Evolutionary conservation across 2,113 vertebrate genomes (phyloP).

Genomic region (Perca fluviatilis): DNA sequence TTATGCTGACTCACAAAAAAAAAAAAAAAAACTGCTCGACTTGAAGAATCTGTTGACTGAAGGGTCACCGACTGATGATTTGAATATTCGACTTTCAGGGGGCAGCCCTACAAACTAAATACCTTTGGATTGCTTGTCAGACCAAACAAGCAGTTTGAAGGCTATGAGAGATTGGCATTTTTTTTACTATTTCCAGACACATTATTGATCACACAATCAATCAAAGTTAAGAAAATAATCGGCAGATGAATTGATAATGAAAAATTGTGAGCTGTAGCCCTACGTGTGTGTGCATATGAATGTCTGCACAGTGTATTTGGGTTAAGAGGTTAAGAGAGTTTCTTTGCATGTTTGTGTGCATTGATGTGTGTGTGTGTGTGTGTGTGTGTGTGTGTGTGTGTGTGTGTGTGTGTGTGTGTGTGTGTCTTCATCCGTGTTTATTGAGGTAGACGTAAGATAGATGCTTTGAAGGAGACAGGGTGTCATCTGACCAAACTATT

Average conservation of each 20-base stretch:
- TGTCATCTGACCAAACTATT: constrained; percentile 66
- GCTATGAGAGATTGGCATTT: neutral
- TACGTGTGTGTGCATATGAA: neutral
- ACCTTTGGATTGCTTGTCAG: neutral
- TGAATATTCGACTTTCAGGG: too few species aligned
- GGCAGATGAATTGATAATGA: neutral
- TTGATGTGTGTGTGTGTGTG: neutral
- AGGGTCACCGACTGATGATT: too few species aligned
- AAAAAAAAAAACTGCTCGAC: too few species aligned
- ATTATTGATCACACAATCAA: neutral
- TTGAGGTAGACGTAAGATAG: constrained; percentile 23
- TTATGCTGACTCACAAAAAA: too few species aligned
- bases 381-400: neutral
- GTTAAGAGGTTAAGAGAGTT: neutral
- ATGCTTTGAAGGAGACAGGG: constrained; percentile 41
- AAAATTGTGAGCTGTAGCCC: neutral
- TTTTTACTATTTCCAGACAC: neutral
- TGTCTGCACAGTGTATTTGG: neutral
- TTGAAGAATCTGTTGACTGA: too few species aligned
- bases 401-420: neutral
- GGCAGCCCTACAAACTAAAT: neutral
- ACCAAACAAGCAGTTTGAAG: neutral
- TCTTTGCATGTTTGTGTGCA: neutral
- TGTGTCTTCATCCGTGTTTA: neutral
- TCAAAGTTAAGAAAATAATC: neutral